Percentiles rank a stretch among this genome's conserved stretches.
These are phyloP conservation scores for Lagorchestes hirsutus DNA, from an alignment of 2,797 vertebrate genomes.

Conservation along the genomic window DNA sequence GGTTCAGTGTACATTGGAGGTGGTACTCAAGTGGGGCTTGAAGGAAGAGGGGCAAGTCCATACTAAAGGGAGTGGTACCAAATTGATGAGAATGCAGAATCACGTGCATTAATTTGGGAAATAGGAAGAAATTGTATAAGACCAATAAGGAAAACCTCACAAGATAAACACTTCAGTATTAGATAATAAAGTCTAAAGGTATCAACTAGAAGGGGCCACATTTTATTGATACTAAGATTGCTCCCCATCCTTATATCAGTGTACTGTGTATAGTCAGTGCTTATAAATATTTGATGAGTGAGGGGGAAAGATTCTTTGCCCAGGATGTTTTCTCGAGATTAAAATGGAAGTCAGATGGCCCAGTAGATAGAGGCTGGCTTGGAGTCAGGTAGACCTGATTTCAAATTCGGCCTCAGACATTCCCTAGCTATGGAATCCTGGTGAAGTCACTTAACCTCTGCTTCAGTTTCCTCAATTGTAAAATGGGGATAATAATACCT, in stretches of 20 bases:
- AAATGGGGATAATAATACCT: too few relatives aligned
- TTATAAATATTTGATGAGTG: neutral
- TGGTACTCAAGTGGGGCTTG: too few relatives aligned
- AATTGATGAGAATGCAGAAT: neutral
- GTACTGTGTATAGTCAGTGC: neutral
- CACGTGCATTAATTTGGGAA: neutral
- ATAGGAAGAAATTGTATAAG: too few relatives aligned
- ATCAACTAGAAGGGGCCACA: neutral
- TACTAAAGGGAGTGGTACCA: neutral
- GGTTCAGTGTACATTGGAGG: too few relatives aligned
- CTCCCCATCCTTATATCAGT: neutral
- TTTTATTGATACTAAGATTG: neutral
- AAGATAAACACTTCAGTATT: neutral
- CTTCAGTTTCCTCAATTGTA: too few relatives aligned
- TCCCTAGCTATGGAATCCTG: too few relatives aligned
- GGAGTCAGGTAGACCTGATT: too few relatives aligned
- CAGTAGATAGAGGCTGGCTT: too few relatives aligned
- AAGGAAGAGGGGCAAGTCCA: neutral
- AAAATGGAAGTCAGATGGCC: too few relatives aligned
- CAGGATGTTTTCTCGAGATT: neutral
- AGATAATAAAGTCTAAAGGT: neutral
- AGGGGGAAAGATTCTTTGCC: neutral
- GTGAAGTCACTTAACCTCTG: too few relatives aligned
- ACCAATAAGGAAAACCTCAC: neutral
- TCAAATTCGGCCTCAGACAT: too few relatives aligned